phyloP scores from a whole-genome alignment of 2,797 vertebrate genomes.

The Syndactyla subalaris region DNA sequence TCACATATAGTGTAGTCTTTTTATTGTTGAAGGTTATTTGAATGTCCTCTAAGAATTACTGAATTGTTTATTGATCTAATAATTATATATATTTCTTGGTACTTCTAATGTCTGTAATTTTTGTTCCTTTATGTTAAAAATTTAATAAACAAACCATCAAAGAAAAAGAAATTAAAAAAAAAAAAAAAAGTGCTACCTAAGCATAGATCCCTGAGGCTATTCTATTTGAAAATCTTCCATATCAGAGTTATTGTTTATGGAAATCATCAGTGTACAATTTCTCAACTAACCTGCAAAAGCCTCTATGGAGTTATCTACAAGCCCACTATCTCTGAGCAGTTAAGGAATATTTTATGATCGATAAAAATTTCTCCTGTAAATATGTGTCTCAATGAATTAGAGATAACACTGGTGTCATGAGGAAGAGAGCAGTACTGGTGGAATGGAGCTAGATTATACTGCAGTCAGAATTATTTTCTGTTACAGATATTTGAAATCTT shows the following conservation, averaged over 20 bases:
- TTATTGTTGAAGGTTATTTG: conserved; percentile 36
- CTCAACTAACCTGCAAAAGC: not conserved
- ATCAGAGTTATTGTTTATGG: conserved; percentile 36
- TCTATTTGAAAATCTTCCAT: conserved; percentile 12
- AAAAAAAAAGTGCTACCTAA: not conserved
- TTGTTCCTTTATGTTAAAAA: conserved; percentile 21
- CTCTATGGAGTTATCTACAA: not conserved
- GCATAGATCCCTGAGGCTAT: conserved; percentile 1
- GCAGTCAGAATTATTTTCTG: not conserved
- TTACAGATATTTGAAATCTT: not conserved
- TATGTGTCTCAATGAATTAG: conserved; percentile 14
- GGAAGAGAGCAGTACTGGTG: not conserved
- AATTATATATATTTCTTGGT: conserved; percentile 37
- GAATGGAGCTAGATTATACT: not conserved
- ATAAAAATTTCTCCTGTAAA: conserved; percentile 36
- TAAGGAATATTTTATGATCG: conserved; percentile 34
- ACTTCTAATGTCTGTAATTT: not conserved
- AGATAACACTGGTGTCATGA: not conserved
- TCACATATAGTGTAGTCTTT: conserved; percentile 9
- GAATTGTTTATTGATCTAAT: conserved; percentile 56
- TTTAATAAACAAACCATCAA: conserved; percentile 36
- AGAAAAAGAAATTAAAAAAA: not conserved
- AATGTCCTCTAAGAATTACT: conserved; percentile 22
- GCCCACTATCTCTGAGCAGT: not conserved
- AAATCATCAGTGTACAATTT: conserved; percentile 25